phyloP scores from a whole-genome alignment of 2,113 vertebrate genomes.

The Meriones unguiculatus region DNA sequence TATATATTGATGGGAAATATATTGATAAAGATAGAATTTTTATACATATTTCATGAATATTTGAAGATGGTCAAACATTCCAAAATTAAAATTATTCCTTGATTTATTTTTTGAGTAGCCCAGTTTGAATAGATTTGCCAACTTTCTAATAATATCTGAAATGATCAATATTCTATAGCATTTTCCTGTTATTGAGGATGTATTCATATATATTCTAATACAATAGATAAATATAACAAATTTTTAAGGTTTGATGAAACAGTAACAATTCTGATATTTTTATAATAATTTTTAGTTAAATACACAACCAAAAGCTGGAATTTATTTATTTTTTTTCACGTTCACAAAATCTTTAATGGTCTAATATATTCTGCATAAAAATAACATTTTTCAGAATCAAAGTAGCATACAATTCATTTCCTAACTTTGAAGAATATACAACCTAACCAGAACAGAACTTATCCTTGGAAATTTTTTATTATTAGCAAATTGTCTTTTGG shows the following conservation, averaged over 20 bases:
- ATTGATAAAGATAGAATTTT: neutral
- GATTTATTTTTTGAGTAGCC: neutral
- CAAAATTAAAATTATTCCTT: fast-evolving
- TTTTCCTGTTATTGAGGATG: neutral
- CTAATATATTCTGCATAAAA: neutral
- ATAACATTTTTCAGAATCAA: neutral
- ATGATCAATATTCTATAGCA: neutral
- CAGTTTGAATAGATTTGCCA: neutral
- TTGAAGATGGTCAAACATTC: neutral
- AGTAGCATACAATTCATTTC: neutral
- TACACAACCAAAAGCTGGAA: neutral
- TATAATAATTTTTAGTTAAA: neutral
- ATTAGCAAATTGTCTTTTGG: neutral
- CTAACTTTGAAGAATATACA: conserved; percentile 26
- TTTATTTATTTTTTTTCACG: too few relatives aligned
- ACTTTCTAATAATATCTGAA: neutral
- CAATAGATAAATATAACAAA: neutral
- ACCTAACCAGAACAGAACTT: neutral
- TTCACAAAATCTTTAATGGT: neutral
- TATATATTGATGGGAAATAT: conserved; percentile 15
- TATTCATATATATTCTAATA: neutral
- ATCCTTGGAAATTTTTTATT: conserved; percentile 49
- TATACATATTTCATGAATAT: neutral
- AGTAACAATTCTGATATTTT: neutral
- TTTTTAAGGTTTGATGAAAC: neutral